Evolutionary conservation across 2,797 vertebrate genomes (phyloP).

Genomic region (Spizella passerina): DNA sequence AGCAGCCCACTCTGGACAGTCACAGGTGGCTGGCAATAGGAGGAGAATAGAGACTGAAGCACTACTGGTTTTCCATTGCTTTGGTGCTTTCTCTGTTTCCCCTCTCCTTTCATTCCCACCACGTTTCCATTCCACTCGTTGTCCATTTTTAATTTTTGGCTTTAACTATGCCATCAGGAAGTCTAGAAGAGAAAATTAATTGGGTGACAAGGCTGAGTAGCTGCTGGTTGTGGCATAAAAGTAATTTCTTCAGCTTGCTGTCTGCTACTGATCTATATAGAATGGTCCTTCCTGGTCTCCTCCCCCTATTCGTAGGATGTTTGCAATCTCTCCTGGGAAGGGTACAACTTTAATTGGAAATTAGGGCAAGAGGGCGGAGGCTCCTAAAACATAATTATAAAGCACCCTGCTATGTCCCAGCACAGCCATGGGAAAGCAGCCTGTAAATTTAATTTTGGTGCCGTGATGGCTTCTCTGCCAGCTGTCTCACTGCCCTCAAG

Average conservation of each 20-base stretch:
- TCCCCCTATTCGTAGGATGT: not conserved
- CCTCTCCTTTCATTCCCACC: not conserved
- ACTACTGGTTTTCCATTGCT: not conserved
- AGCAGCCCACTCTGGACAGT: not conserved
- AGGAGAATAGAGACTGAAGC: not conserved
- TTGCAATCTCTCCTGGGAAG: constrained; percentile 36
- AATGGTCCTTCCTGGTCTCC: not conserved
- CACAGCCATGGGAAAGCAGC: constrained; percentile 62
- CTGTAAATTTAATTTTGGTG: constrained; percentile 13
- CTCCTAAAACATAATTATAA: constrained; percentile 55
- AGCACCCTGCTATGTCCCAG: not conserved
- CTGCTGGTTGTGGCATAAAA: not conserved
- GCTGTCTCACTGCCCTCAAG: constrained; percentile 20
- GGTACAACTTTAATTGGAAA: constrained; percentile 55
- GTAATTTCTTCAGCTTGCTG: not conserved
- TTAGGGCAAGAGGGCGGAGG: constrained; percentile 45
- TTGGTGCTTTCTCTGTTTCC: not conserved
- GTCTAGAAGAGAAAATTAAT: constrained; percentile 5
- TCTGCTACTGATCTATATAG: not conserved
- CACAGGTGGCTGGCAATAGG: not conserved
- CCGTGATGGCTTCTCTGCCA: constrained; percentile 31
- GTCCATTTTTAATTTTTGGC: not conserved
- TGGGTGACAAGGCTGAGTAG: not conserved
- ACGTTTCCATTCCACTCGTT: not conserved
- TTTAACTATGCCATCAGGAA: not conserved